Conservation (phyloP, 2,797 vertebrate genomes). For the Eurystomus glaucurus region DNA sequence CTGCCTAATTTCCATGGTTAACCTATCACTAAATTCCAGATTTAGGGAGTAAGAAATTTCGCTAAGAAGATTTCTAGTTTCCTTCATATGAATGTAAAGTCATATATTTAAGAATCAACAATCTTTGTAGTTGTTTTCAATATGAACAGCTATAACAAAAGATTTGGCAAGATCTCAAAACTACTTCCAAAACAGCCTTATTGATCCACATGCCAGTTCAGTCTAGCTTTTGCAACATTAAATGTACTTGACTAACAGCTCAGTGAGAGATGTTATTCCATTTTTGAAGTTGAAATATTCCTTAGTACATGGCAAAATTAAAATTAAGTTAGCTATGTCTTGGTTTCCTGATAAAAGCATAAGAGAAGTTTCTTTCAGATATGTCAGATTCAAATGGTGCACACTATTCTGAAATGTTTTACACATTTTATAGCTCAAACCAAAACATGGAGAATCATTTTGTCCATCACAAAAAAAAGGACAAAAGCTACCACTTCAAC, state of each 20-base stretch:
- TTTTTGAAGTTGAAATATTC: slow-evolving; percentile 54
- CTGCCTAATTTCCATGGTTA: neutral
- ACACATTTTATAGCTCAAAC: slow-evolving; percentile 58
- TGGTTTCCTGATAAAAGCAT: neutral
- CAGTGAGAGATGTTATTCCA: slow-evolving; percentile 50
- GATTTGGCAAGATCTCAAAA: neutral
- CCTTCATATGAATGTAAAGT: neutral
- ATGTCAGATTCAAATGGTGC: neutral
- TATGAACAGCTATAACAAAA: neutral
- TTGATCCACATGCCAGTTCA: neutral
- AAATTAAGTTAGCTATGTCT: neutral
- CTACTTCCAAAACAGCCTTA: neutral
- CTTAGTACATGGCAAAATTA: slow-evolving; percentile 48
- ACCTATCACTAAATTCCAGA: neutral
- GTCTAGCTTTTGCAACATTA: neutral
- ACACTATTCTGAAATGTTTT: slow-evolving; percentile 55
- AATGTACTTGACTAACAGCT: slow-evolving; percentile 29
- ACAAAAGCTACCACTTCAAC: slow-evolving; percentile 61
- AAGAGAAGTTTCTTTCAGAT: neutral
- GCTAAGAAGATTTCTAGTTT: neutral
- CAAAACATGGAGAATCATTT: slow-evolving; percentile 57
- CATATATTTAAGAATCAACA: neutral
- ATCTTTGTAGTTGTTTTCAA: neutral
- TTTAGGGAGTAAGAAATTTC: neutral
- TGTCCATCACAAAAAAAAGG: slow-evolving; percentile 60